Percentiles rank a stretch among this genome's conserved stretches.
Evolutionary conservation across 2,888 invertebrate species (phyloP).

Genomic region (Caenorhabditis japonica): DNA sequence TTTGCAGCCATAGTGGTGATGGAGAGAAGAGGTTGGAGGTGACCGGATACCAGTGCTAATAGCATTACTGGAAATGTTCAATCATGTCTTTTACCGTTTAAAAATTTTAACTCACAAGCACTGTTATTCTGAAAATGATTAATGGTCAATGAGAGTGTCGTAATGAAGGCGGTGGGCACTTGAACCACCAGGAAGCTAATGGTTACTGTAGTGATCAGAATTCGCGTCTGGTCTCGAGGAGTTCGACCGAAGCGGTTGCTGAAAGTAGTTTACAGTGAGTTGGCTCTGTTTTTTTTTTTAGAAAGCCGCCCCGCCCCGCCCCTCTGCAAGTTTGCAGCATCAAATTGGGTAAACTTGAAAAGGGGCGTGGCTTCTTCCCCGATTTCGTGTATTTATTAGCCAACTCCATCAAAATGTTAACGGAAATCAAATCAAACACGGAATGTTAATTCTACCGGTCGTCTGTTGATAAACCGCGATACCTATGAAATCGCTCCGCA

Average conservation of each 20-base stretch:
- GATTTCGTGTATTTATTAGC: too few relatives aligned
- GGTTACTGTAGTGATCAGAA: constrained; percentile 76
- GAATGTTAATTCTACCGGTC: too few relatives aligned
- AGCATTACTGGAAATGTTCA: constrained; percentile 67
- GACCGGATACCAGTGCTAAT: constrained; percentile 71
- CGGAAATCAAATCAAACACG: too few relatives aligned
- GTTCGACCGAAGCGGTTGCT: constrained; percentile 77
- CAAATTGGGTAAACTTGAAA: too few relatives aligned
- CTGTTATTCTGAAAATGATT: constrained; percentile 74
- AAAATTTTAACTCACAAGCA: constrained; percentile 62
- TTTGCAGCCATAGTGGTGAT: constrained; percentile 75
- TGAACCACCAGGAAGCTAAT: constrained; percentile 75
- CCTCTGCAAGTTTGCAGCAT: too few relatives aligned
- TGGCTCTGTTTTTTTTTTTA: too few relatives aligned
- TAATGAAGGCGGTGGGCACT: constrained; percentile 75
- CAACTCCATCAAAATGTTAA: too few relatives aligned
- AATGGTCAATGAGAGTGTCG: constrained; percentile 73
- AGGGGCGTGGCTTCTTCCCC: too few relatives aligned
- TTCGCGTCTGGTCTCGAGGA: constrained; percentile 75
- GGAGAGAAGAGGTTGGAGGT: constrained; percentile 74
- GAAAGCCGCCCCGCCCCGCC: too few relatives aligned
- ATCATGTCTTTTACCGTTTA: not conserved
- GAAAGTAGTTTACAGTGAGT: constrained; percentile 21
- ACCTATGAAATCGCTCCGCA: too few relatives aligned
- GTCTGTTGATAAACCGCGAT: too few relatives aligned